phyloP scores from a whole-genome alignment of 1,140 invertebrate species.

The Drosophila kanapiae region DNA sequence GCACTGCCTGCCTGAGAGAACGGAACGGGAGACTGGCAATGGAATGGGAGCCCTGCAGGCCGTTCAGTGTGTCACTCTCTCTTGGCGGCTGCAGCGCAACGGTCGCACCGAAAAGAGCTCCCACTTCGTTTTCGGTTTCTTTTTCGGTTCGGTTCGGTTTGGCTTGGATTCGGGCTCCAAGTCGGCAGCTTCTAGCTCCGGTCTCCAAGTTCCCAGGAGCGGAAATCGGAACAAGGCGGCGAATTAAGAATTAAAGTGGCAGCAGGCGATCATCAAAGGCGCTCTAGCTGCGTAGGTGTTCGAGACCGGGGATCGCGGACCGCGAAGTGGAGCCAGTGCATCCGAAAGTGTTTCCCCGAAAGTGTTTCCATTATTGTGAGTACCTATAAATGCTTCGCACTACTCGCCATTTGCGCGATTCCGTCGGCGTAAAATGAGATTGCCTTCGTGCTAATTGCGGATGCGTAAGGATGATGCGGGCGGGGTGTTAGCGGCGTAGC shows the following conservation, averaged over 20 bases:
- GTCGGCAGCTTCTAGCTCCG: constrained; percentile 1
- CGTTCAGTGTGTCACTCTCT: constrained; percentile 73
- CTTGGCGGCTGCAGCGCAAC: constrained; percentile 72
- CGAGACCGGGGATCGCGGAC: constrained; percentile 2
- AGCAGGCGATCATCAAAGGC: constrained; percentile 44
- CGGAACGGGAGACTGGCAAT: constrained; percentile 22
- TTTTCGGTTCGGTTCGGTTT: constrained; percentile 8
- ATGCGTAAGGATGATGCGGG: constrained; percentile 44
- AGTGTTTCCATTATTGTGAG: constrained; percentile 53
- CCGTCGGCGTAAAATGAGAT: constrained; percentile 80
- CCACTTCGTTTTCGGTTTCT: constrained; percentile 15
- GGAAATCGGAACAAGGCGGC: constrained; percentile 36
- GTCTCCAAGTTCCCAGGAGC: constrained; percentile 26
- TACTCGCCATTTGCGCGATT: constrained; percentile 70
- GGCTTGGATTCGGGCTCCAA: constrained; percentile 4
- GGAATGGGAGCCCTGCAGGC: constrained; percentile 44
- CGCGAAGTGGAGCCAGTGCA: constrained; percentile 39
- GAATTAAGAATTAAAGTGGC: constrained; percentile 43
- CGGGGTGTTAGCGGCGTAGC: constrained; percentile 4
- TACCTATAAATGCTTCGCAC: constrained; percentile 50
- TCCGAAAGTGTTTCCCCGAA: constrained; percentile 41
- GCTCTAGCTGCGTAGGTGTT: constrained; percentile 24
- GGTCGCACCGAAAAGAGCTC: constrained; percentile 52
- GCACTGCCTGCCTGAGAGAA: constrained; percentile 38
- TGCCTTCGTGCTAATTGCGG: constrained; percentile 79